Base-by-base conservation (phyloP, 1,140 invertebrate species). In the Lepidurus arcticus region DNA sequence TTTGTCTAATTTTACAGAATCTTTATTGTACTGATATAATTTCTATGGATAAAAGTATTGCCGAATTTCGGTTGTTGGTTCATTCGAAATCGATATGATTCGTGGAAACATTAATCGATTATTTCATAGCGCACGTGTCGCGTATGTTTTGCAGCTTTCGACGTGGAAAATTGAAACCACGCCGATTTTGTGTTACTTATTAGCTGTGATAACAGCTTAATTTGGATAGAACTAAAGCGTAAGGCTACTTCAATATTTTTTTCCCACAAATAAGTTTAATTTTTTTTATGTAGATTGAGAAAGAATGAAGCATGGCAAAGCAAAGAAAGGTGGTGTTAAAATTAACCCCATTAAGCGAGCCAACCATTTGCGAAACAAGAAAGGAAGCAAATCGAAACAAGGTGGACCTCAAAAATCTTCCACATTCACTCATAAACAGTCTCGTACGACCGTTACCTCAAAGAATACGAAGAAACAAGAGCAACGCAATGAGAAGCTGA, bases 361-460 rank as follows among this genome's bases (percentile, higher is more conserved):
- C 16, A 78, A 73, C 43, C 78, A 78, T 24, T 74, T 78, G 73
- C 74, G 75, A 78, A 73, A 78, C 73, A 78, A 78, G 34, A 78
- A 78, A 47, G 75, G 16, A 26, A 26, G 53, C 16, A 78, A 78
- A 42, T 16, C 65, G 1, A 73, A 73, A n/a, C 74, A 11, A 24
- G 43, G 47, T 44, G 24, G 43, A 34, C 34, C 24, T 34, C 43
- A 44, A 42, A 76, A 47, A 76, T 34, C 75, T 44, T 10, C 43
- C 42, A 76, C 45, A 76, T 34, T 26, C 44, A 13, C 43, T 24
- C 24, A 45, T 10, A 76, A 76, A 47, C 13, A 24, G 42, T 44
- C 26, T 9, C 16, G 24, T 21, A 21, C 42, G 7, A 76, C 43
- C 43, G 47, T 45, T 11, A 44, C 24, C 9, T 45, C 43, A 2